Base-by-base conservation (phyloP, 2,113 vertebrate species). In the Pardalotus punctatus region DNA sequence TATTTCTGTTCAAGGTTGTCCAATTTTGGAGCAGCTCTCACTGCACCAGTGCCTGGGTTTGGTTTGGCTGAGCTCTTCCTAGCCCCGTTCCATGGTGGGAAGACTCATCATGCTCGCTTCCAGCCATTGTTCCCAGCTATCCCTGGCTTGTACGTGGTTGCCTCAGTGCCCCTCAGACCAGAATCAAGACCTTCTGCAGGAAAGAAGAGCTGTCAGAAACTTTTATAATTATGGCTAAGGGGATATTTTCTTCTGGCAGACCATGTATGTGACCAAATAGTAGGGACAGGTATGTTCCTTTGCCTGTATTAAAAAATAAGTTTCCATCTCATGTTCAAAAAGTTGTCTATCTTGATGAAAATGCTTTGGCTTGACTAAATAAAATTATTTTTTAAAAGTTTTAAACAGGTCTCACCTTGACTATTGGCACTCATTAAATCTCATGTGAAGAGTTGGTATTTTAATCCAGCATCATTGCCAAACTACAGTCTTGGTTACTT, bases 391-490 rank as follows among this genome's bases (percentile, higher is more conserved):
- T 11, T 7, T 0, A 42, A 72, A 45, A 29, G 14, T 74, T 95
- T 92, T 42, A 76, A 85, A 31, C 22, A 65, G 25, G 28, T 35
- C 48, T 91, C 58, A 77, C 67, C 67, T 93, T 81, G 22, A 60
- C 76, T 80, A 38, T 38, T 56, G 47, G 14, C 28, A 74, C 71
- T 88, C 56, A 78, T 53, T 92, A 95, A 83, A 58, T 92, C 54
- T 86, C 42, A 24, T 72, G 58, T 23, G 24, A 83, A 91, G 33
- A 61, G 42, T 0, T 54, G 40, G 20, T 81, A n/a, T 77, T 94
- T 94, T 82, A 83, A 92, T 80, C 58, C 60, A 90, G 31, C 47
- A 51, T 50, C 36, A 14, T 65, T 72, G 85, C 74, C 92, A 93
- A 81, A 53, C 16, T 93, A n/a, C 22, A 36, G 51, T 53, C 58